These are phyloP conservation scores for Muschampia plurimacula DNA, from an alignment of 2,888 invertebrate species.

Conservation along the genomic window DNA sequence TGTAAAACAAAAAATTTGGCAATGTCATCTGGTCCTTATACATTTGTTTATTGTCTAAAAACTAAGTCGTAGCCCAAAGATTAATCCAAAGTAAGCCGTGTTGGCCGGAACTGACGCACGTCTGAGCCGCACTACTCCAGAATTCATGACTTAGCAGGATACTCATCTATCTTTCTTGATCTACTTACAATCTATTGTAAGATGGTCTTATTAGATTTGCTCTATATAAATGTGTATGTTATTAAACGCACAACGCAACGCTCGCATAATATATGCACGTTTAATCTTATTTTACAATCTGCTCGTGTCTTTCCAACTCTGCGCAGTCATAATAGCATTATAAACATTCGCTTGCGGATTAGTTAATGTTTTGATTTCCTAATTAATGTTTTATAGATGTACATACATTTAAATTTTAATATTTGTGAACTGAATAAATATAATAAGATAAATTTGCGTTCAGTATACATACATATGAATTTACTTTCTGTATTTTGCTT, in stretches of 20 bases:
- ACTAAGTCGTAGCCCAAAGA: neutral
- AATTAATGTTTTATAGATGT: neutral
- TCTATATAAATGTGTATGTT: slow-evolving; percentile 7
- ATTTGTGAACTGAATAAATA: no score
- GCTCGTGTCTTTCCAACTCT: slow-evolving; percentile 4
- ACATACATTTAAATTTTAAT: no score
- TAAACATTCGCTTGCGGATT: slow-evolving; percentile 3
- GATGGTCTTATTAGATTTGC: slow-evolving; percentile 16
- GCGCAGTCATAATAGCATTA: slow-evolving; percentile 29
- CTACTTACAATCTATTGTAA: slow-evolving; percentile 20
- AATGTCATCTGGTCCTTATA: no score
- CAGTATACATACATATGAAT: neutral
- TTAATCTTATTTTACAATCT: slow-evolving; percentile 25
- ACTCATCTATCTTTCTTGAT: slow-evolving; percentile 14
- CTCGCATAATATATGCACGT: slow-evolving; percentile 14
- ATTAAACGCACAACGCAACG: slow-evolving; percentile 13
- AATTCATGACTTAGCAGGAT: slow-evolving; percentile 15
- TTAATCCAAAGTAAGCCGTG: neutral
- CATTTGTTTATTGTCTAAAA: no score
- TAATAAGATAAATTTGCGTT: no score
- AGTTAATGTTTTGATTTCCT: neutral
- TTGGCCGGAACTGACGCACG: slow-evolving; percentile 5
- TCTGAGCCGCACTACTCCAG: neutral
- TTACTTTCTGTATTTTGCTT: neutral
- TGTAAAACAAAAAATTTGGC: no score